phyloP scores from a whole-genome alignment of 2,797 vertebrate species.

The Anisognathus igniventris region DNA sequence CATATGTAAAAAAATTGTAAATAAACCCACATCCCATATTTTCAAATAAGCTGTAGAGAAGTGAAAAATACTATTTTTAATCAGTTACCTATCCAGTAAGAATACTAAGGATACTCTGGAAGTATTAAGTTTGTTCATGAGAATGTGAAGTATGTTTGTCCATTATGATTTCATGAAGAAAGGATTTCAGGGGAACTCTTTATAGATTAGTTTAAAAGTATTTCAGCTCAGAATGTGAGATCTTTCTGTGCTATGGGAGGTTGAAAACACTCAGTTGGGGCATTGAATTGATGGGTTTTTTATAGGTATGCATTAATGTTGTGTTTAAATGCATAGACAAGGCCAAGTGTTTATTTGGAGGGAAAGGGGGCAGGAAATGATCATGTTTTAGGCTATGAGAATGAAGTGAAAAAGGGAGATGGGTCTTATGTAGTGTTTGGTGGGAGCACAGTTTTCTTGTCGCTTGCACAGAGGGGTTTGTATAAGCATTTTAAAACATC shows the following conservation, averaged over 20 bases:
- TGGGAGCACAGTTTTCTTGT: neutral
- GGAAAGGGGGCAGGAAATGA: neutral
- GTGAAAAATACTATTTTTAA: neutral
- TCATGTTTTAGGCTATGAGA: neutral
- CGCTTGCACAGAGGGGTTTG: neutral
- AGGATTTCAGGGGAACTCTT: neutral
- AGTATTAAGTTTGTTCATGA: neutral
- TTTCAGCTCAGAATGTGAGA: neutral
- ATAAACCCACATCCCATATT: neutral
- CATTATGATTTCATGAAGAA: slow-evolving; percentile 1
- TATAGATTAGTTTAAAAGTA: neutral
- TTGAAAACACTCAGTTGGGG: neutral
- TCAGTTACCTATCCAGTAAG: neutral
- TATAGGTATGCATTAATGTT: neutral
- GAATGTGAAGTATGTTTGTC: slow-evolving; percentile 26
- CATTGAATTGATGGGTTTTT: neutral
- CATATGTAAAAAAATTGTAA: neutral
- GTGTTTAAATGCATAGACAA: neutral
- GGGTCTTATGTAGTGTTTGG: neutral
- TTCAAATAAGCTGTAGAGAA: neutral
- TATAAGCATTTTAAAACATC: neutral
- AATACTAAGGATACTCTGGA: neutral
- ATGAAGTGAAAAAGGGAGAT: neutral
- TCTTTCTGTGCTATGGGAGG: neutral
- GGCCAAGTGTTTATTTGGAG: neutral